Evolutionary conservation across 1,140 invertebrate genomes (phyloP), one percentile per base, ranked within the genome.

Genomic region (Drosophila quadrilineata): DNA sequence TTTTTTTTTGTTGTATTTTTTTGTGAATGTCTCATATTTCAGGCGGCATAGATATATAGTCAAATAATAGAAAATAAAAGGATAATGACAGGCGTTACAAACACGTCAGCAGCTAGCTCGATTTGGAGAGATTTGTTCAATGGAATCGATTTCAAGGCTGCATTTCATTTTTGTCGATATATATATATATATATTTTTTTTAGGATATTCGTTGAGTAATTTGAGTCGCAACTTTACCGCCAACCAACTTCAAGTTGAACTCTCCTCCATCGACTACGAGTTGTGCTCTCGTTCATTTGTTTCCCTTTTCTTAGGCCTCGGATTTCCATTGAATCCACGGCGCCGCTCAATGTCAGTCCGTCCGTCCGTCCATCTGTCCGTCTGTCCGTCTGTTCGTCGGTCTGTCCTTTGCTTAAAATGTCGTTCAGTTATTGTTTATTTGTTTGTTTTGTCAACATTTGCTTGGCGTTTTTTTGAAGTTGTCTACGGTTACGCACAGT

Each of bases 361-460:
- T 22, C 16, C 14, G 29, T 35, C 10, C 14, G 28, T 33, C 26
- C n/a, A n/a, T 6, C 16, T 31, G 14, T 38, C 43, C 10, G 21
- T 24, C 40, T 24, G 21, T 38, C 8, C 9, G 41, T 12, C 16
- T 9, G 9, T 36, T 10, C 10, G 5, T 33, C 40, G 12, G 29
- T 53, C 46, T 10, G 50, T 22, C 26, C 6, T 21, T 53, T 52
- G 73, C 5, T n/a, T n/a, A n/a, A n/a, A n/a, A n/a, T n/a, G n/a
- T n/a, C 36, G 21, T 0, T 21, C 75, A 49, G 64, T 71, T 50
- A 75, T 80, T 66, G 28, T 59, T 67, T 64, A 71, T 84, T 84
- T 84, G 69, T 85, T 84, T 84, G 79, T 84, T 84, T 84, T 85
- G 79, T 84, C 79, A 84, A 84, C 79, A 84, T 71, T 84, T 67